Percentiles rank a stretch among this genome's conserved stretches.
These are phyloP conservation scores for Pygmarrhopalites habei DNA, from an alignment of 1,140 invertebrate genomes.

Conservation along the genomic window DNA sequence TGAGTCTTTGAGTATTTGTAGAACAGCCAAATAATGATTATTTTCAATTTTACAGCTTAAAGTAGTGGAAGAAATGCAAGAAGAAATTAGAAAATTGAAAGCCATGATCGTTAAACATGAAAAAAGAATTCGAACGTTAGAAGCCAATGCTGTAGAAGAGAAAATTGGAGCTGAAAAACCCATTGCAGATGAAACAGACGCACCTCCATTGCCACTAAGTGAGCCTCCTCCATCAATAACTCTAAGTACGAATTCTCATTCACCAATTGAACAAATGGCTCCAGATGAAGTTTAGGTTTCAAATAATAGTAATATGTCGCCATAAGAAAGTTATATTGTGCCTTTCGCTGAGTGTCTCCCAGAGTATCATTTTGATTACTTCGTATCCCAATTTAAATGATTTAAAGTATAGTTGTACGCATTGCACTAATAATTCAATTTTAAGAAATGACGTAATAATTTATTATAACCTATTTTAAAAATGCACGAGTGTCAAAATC, in stretches of 20 bases:
- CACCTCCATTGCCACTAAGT: constrained; percentile 20
- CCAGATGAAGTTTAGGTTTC: constrained; percentile 41
- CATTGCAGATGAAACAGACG: background rate
- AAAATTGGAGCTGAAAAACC: constrained; percentile 1
- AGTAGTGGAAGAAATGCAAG: constrained; percentile 68
- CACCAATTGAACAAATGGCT: constrained; percentile 37
- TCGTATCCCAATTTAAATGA: no score
- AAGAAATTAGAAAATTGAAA: constrained; percentile 83
- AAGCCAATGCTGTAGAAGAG: constrained; percentile 47
- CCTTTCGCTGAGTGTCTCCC: no score
- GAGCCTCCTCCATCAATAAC: constrained; percentile 26
- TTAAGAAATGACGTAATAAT: no score
- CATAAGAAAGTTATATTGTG: no score
- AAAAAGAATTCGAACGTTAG: constrained; percentile 69
- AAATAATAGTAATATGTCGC: no score
- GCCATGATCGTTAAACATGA: constrained; percentile 91
- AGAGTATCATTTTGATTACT: no score
- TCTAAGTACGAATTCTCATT: constrained; percentile 25
- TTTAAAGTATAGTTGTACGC: no score
- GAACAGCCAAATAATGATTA: no score
- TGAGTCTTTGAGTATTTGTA: no score
- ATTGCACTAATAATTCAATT: no score
- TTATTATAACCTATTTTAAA: no score
- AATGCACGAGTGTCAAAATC: no score
- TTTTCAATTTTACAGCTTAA: constrained; percentile 46